These are phyloP conservation scores for Zaprionus africanus DNA, from an alignment of 1,140 invertebrate species.

Conservation along the genomic window DNA sequence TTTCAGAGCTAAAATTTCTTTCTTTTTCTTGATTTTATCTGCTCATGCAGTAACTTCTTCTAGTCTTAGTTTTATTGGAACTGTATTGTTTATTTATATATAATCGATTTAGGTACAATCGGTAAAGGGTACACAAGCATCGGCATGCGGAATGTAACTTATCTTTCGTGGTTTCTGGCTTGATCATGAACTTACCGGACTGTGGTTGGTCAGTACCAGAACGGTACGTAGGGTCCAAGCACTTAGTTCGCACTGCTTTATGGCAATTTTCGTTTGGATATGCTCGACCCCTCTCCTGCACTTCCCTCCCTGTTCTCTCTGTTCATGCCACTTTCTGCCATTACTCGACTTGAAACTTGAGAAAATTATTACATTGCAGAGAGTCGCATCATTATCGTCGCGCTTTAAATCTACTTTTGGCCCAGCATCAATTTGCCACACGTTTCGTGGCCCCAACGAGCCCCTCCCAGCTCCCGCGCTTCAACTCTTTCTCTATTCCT, in stretches of 20 bases:
- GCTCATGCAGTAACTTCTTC: no score
- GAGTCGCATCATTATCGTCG: slow-evolving; percentile 63
- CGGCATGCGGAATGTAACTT: neutral
- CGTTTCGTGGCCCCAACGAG: slow-evolving; percentile 17
- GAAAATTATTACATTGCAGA: slow-evolving; percentile 56
- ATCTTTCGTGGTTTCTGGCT: slow-evolving; percentile 2
- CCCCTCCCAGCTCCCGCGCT: neutral
- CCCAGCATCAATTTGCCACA: slow-evolving; percentile 61
- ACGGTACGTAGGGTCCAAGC: slow-evolving; percentile 5
- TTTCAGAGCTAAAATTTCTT: no score
- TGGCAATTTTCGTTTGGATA: slow-evolving; percentile 66
- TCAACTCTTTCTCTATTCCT: neutral
- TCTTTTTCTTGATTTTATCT: no score
- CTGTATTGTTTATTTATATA: no score
- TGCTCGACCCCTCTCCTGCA: slow-evolving; percentile 10
- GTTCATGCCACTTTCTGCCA: neutral
- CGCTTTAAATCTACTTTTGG: slow-evolving; percentile 59
- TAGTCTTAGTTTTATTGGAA: no score
- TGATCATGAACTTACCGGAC: slow-evolving; percentile 40
- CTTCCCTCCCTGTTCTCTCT: neutral
- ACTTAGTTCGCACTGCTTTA: slow-evolving; percentile 17
- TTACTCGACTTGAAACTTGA: slow-evolving; percentile 10
- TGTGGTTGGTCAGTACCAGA: slow-evolving; percentile 4
- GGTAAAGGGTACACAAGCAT: slow-evolving; percentile 2
- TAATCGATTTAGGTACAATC: no score